Conservation (phyloP, 2,113 vertebrate species). For the Oreotrochilus melanogaster region DNA sequence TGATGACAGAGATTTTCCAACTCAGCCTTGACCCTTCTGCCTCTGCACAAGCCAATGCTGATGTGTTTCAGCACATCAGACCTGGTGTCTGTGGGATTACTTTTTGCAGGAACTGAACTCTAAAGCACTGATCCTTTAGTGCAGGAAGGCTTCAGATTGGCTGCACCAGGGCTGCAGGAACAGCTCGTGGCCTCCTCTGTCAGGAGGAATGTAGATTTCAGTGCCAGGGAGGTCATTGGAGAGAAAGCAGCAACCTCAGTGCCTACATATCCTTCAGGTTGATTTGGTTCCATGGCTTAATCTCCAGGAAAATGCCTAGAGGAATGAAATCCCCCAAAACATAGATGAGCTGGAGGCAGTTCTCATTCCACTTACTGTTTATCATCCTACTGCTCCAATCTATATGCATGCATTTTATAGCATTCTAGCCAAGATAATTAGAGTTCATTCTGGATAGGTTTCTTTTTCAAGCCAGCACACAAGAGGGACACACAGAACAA, state of each 20-base stretch:
- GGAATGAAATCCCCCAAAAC: neutral
- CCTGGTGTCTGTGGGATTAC: neutral
- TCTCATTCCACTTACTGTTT: neutral
- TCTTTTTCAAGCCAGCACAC: neutral
- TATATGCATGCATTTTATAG: neutral
- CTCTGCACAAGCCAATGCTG: neutral
- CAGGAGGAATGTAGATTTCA: neutral
- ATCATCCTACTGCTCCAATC: neutral
- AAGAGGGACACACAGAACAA: neutral
- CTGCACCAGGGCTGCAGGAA: fast-evolving
- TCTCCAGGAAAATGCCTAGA: neutral
- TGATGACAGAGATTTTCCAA: neutral
- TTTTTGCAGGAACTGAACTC: neutral
- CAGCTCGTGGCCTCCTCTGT: neutral
- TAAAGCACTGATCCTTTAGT: neutral
- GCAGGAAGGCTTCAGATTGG: neutral
- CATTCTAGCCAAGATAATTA: neutral
- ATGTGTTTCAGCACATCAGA: neutral
- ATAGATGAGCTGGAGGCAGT: neutral
- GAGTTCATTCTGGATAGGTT: neutral
- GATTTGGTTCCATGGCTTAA: neutral
- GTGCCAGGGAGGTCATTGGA: neutral
- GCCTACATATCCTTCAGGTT: neutral
- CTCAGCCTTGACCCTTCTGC: neutral
- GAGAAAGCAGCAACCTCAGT: neutral